Conservation (phyloP, 2,113 vertebrate genomes). For the Hippocampus guttulatus region DNA sequence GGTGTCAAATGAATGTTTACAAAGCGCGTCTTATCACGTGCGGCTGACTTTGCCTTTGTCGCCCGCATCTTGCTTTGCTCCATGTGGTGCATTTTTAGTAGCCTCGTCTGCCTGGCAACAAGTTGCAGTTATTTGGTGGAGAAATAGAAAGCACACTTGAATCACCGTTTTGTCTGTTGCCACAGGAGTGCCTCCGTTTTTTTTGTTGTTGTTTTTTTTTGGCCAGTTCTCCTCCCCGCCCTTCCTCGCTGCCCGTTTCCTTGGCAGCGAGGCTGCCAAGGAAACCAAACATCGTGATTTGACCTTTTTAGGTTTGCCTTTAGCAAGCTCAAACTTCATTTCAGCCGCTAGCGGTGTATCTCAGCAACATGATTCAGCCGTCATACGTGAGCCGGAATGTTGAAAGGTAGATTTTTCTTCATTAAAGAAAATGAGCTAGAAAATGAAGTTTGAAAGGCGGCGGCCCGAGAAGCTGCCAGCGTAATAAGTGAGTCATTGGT, state of each 20-base stretch:
- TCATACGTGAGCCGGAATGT: conserved; percentile 3
- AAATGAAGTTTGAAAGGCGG: conserved; percentile 35
- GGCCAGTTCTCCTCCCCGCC: background rate
- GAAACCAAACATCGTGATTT: background rate
- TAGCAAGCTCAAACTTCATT: background rate
- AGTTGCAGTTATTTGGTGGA: background rate
- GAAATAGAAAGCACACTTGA: background rate
- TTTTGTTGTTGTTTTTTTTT: too few relatives aligned
- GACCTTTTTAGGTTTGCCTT: background rate
- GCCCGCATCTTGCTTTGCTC: too few relatives aligned
- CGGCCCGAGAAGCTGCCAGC: conserved; percentile 17
- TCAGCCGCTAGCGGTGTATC: background rate
- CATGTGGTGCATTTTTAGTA: too few relatives aligned
- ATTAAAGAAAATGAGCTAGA: conserved; percentile 20
- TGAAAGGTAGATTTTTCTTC: conserved; percentile 12
- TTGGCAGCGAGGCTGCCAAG: background rate
- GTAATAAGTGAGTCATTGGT: conserved; percentile 35
- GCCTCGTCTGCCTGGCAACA: too few relatives aligned
- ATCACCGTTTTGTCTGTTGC: background rate
- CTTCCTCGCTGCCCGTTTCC: background rate
- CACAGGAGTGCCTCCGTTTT: background rate
- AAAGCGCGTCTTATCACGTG: too few relatives aligned
- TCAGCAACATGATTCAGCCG: conserved; percentile 1
- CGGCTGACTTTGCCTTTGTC: too few relatives aligned
- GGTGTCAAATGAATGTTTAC: too few relatives aligned